phyloP scores from a whole-genome alignment of 1,140 invertebrate species.

The Calosoma granatense region DNA sequence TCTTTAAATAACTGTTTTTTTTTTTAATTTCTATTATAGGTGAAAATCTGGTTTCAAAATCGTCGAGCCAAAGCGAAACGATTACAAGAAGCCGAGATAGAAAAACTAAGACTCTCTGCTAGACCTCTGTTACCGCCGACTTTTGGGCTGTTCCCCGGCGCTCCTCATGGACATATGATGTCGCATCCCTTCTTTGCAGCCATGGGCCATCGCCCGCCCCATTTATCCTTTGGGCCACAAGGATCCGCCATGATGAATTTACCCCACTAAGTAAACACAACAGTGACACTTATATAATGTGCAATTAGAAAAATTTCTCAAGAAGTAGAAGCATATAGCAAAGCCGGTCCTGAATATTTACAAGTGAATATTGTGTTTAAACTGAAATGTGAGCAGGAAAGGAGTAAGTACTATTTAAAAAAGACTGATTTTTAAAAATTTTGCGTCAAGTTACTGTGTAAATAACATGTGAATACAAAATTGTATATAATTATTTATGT shows the following conservation, averaged over 20 bases:
- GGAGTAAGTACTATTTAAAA: background rate
- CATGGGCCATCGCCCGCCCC: conserved; percentile 30
- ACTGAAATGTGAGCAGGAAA: background rate
- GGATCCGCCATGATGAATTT: conserved; percentile 7
- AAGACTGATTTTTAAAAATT: background rate
- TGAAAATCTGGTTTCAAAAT: conserved; percentile 98
- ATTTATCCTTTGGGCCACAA: background rate
- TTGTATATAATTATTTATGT: background rate
- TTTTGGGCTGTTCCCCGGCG: conserved; percentile 28
- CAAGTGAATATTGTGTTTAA: too few species aligned
- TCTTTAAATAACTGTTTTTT: background rate
- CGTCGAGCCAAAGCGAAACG: conserved; percentile 88
- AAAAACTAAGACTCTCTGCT: conserved; percentile 50
- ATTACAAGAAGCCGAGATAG: conserved; percentile 88
- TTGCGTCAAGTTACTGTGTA: background rate
- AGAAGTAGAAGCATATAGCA: too few species aligned
- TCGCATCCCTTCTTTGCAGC: conserved; percentile 32
- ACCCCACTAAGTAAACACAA: conserved; percentile 5
- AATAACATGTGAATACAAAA: background rate
- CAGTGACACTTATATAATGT: background rate
- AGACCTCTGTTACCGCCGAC: conserved; percentile 28
- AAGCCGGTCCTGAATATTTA: too few species aligned
- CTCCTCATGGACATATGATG: conserved; percentile 15
- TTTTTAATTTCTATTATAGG: conserved; percentile 48
- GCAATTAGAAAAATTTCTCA: background rate